Evolutionary conservation across 2,888 invertebrate species (phyloP).

Genomic region (Agrilus mali): DNA sequence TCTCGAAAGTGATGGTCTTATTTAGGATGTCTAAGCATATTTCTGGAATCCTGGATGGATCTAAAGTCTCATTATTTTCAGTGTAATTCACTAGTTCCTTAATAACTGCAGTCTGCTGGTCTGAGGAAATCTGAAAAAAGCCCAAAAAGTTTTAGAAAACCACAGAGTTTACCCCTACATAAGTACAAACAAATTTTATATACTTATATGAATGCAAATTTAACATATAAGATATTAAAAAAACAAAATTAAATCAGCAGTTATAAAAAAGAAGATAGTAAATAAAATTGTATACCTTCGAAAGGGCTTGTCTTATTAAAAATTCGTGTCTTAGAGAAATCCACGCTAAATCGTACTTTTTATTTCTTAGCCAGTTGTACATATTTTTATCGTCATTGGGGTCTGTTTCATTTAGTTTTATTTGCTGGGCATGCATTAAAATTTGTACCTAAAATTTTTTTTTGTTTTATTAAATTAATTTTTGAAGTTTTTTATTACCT

Average conservation of each 20-base stretch:
- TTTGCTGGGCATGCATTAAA: conserved; percentile 26
- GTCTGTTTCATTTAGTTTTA: conserved; percentile 18
- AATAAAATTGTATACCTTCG: conserved; percentile 17
- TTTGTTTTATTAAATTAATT: too few relatives aligned
- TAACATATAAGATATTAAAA: too few relatives aligned
- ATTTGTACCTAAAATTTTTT: conserved; percentile 22
- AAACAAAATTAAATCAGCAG: too few relatives aligned
- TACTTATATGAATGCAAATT: too few relatives aligned
- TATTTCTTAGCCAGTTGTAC: conserved; percentile 26
- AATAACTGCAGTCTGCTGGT: conserved; percentile 23
- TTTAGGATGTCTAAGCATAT: conserved; percentile 20
- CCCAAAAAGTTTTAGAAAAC: too few relatives aligned
- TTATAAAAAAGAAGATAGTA: too few relatives aligned
- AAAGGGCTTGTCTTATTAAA: conserved; percentile 21
- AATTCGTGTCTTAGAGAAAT: conserved; percentile 25
- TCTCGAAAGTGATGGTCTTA: conserved; percentile 16
- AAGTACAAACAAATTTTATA: too few relatives aligned
- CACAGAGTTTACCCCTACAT: too few relatives aligned
- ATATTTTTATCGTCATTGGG: conserved; percentile 15
- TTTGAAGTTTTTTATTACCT: too few relatives aligned
- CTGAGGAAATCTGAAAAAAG: conserved; percentile 20
- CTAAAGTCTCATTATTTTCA: conserved; percentile 20
- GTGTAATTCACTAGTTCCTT: conserved; percentile 23
- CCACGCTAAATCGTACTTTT: conserved; percentile 18
- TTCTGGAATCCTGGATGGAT: conserved; percentile 23